A percentile compares a stretch with the other conserved stretches of the same genome.
These are phyloP conservation scores for Buathra laborator DNA, from an alignment of 2,888 invertebrate genomes.

Conservation along the genomic window DNA sequence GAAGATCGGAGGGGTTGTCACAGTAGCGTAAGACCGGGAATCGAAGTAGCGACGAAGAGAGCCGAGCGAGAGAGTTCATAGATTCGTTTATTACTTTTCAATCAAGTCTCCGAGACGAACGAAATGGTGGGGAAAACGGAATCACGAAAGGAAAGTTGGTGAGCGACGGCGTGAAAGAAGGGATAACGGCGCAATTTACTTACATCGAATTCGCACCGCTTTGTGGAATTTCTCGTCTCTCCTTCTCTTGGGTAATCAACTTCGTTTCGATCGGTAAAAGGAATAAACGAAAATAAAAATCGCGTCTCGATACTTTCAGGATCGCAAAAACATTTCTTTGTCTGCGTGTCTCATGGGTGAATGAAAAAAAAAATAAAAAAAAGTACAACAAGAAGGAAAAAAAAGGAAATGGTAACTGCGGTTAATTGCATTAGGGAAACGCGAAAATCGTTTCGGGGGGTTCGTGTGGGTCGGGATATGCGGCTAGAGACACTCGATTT, in stretches of 20 bases:
- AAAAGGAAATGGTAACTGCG: constrained; percentile 21
- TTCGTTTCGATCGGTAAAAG: constrained; percentile 38
- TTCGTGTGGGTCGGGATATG: constrained; percentile 18
- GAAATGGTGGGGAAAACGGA: constrained; percentile 45
- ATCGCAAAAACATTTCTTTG: constrained; percentile 26
- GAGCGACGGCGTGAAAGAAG: constrained; percentile 33
- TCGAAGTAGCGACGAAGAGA: constrained; percentile 3
- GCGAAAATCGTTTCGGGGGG: constrained; percentile 56
- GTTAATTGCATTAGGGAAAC: constrained; percentile 64
- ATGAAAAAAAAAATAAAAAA: constrained; percentile 30
- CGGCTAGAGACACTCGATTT: constrained; percentile 58
- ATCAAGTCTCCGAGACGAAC: constrained; percentile 62
- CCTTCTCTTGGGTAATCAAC: constrained; percentile 61
- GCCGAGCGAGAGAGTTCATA: constrained; percentile 54
- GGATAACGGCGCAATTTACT: constrained; percentile 37
- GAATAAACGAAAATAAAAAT: constrained; percentile 10
- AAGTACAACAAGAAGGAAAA: neutral
- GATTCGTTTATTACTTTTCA: constrained; percentile 71
- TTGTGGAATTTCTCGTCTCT: constrained; percentile 19
- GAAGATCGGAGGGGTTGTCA: constrained; percentile 46
- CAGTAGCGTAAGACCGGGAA: constrained; percentile 3
- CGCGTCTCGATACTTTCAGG: neutral
- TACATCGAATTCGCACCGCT: constrained; percentile 43
- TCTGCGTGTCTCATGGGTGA: constrained; percentile 29
- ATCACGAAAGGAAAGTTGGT: constrained; percentile 11